Base-by-base conservation (phyloP, 1,140 invertebrate species). In the Cyphomyrmex costatus region DNA sequence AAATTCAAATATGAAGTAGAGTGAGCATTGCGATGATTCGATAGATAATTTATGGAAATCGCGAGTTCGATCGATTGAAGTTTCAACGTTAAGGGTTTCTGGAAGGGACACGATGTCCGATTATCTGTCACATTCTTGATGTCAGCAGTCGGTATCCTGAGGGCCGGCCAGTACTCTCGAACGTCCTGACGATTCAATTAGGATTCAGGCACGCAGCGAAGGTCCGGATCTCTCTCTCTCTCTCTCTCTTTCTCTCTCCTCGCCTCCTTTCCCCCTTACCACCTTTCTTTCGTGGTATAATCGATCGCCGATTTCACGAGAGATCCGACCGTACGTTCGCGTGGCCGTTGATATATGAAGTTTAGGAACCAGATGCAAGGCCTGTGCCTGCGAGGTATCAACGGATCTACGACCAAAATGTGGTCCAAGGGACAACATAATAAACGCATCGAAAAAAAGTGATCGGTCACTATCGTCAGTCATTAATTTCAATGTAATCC, bases 111-210 rank as follows among this genome's bases (percentile, higher is more conserved):
- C 78, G 87, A 86, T 73, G 86, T 86, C 89, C 88, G 91, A 88
- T 90, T 92, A 91, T 94, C 92, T 92, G 91, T 94, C 92, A 91
- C 93, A 93, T 93, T 94, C 91, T 88, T 92, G 77, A 80, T 91
- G 90, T 89, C 91, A 86, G 83, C 77, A 73, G 85, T 70, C 92
- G 90, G 66, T 91, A 92, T 91, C 89, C 88, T 85, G 79, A 92
- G 86, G 89, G 74, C 89, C 79, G 89, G 74, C 89, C 79, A 86
- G 88, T 89, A 91, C 86, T 90, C 89, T 74, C 82, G 77, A 86
- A 80, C 86, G 89, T 91, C 91, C 92, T 92, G 93, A 94, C 93
- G 91, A 94, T 94, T 95, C 94, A 95, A 95, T 95, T 94, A 95
- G 91, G 91, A 92, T 89, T 89, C 87, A 87, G 82, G 87, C 88